Percentiles rank a stretch among this genome's conserved stretches.
phyloP scores from a whole-genome alignment of 2,888 invertebrate genomes.

The Lobophora halterata region DNA sequence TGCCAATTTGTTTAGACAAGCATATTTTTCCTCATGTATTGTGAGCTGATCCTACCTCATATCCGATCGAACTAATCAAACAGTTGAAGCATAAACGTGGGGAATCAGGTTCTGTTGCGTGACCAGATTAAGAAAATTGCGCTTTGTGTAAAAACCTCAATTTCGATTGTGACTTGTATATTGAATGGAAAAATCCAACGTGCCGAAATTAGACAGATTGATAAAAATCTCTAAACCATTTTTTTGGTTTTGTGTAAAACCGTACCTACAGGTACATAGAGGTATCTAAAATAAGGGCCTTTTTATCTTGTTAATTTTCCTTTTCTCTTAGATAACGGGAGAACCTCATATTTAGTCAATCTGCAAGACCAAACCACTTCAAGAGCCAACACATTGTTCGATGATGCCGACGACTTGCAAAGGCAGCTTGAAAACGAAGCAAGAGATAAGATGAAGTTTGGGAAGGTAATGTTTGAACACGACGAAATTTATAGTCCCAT shows the following conservation, averaged over 20 bases:
- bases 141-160: constrained; percentile 11
- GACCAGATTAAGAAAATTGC: constrained; percentile 1
- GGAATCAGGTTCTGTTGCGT: constrained; percentile 6
- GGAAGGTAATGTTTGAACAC: constrained; percentile 47
- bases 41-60: neutral
- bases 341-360: constrained; percentile 21
- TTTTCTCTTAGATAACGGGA: too few species aligned
- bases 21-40: too few species aligned
- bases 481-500: constrained; percentile 8
- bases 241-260: too few species aligned
- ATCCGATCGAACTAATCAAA: constrained; percentile 4
- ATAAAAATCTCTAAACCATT: neutral
- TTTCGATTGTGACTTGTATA: constrained; percentile 5
- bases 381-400: constrained; percentile 60
- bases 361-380: constrained; percentile 54
- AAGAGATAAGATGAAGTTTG: constrained; percentile 51
- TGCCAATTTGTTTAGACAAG: too few species aligned
- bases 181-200: constrained; percentile 6
- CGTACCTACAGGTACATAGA: too few species aligned
- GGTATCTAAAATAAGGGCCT: too few species aligned
- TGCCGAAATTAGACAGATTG: neutral
- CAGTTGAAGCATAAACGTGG: constrained; percentile 1
- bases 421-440: constrained; percentile 68
- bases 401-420: constrained; percentile 71
- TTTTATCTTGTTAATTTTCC: too few species aligned